Evolutionary conservation across 53 echinoderm and acorn worm genomes (phyloP), one percentile per base, ranked within the genome.

Genomic region (Arbacia lixula): DNA sequence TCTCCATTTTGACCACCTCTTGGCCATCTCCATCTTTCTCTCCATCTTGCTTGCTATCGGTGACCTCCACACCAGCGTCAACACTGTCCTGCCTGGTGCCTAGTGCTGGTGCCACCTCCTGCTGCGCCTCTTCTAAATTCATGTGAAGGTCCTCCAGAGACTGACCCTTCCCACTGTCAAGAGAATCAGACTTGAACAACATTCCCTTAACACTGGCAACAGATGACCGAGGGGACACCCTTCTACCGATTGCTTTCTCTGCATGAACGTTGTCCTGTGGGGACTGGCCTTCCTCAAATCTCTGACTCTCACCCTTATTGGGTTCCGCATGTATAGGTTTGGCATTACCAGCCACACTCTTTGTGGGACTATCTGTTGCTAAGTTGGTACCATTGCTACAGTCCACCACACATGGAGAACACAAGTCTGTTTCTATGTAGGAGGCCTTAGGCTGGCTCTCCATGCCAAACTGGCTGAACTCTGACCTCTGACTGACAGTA

Each of bases 91-190:
- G 53, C 74, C 46, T 74, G 3, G 12, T 42, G 40, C 41, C 4
- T 29, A 43, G 2, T 21, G 16, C 33, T 26, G 1, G 6, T 53
- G 16, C 29, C 50, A 51, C 16, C 30, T 51, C 65, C 19, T 67
- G 17, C 22, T 46, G 39, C 5, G 37, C 21, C 6, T 85, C 85
- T 36, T 60, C 71, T 34, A 42, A 72, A 35, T 67, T 57, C 46
- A 8, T 82, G 8, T 77, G 69, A 22, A 95, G 84, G 83, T 98
- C 92, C 62, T 94, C 92, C 40, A 92, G 79, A 14, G 99, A 98
- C 10, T 66, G 66, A 4, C 99, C 99, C 46, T 72, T 90, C 35
- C 99, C 99, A 83, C 99, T 98, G 87, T 98, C 99, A 3, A 95
- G 37, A 14, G 99, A 98, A 28, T 90, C 80, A 10, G 99, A 95